A percentile compares a stretch with the other conserved stretches of the same genome.
Conservation (phyloP, 2,888 invertebrate genomes). For the Hirtodrosophila confusa region DNA sequence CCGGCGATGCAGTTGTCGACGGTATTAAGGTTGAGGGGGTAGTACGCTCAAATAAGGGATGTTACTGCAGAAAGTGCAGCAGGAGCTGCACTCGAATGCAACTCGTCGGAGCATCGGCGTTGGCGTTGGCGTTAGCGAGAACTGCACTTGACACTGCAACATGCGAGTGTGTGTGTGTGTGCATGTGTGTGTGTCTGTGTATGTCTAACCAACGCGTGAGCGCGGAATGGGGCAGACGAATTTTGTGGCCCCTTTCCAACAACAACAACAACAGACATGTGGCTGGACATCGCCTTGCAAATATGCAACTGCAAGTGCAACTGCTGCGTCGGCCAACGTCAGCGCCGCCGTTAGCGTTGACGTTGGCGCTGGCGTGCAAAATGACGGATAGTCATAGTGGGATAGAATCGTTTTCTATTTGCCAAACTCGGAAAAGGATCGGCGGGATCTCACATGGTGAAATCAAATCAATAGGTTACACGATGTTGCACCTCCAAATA, state of each 20-base stretch:
- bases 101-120: constrained; percentile 24
- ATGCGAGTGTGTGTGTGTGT: not conserved
- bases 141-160: constrained; percentile 58
- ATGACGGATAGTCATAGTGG: constrained; percentile 12
- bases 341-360: constrained; percentile 4
- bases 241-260: constrained; percentile 46
- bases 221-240: constrained; percentile 63
- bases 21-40: not conserved
- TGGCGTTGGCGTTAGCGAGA: constrained; percentile 17
- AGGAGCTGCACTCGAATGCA: constrained; percentile 41
- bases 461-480: no score
- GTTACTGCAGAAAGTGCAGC: constrained; percentile 67
- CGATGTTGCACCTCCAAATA: no score
- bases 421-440: not conserved
- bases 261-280: constrained; percentile 31
- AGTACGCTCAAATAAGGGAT: constrained; percentile 61
- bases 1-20: constrained; percentile 36
- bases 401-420: not conserved
- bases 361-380: not conserved
- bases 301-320: constrained; percentile 35
- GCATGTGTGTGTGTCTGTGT: constrained; percentile 10
- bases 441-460: no score
- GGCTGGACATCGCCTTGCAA: constrained; percentile 24
- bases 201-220: constrained; percentile 18
- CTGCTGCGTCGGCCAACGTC: constrained; percentile 18